Evolutionary conservation across 2,888 invertebrate genomes (phyloP).

Genomic region (Drosophila meridionalis): DNA sequence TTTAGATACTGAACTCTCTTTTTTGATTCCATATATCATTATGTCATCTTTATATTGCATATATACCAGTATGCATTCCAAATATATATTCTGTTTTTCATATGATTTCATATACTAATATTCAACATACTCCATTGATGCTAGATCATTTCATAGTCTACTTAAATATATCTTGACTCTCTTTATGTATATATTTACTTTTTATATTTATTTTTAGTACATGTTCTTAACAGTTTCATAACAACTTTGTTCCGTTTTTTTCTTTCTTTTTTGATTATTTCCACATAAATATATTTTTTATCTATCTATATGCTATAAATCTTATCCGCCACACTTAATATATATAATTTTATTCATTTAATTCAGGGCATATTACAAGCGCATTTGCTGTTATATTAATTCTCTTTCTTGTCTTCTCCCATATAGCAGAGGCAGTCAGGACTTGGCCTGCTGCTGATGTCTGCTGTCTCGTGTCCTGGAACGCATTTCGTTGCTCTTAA

Average conservation of each 20-base stretch:
- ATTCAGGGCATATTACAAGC: constrained; percentile 16
- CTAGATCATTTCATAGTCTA: background rate
- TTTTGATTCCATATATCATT: too few species aligned
- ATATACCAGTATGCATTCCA: too few species aligned
- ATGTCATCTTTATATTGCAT: too few species aligned
- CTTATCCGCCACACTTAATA: background rate
- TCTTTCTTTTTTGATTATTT: background rate
- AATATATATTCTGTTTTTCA: too few species aligned
- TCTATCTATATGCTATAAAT: background rate
- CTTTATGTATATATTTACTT: too few species aligned
- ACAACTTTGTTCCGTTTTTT: background rate
- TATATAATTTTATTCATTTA: constrained; percentile 13
- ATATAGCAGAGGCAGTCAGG: constrained; percentile 21
- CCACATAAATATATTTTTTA: background rate
- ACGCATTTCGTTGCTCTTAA: constrained; percentile 69
- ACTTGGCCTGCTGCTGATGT: constrained; percentile 11
- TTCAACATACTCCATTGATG: background rate
- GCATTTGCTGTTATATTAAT: constrained; percentile 33
- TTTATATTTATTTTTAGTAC: background rate
- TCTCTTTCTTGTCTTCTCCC: constrained; percentile 26
- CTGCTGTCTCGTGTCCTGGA: constrained; percentile 28
- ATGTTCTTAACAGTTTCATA: background rate
- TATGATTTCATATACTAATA: too few species aligned
- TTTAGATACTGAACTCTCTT: background rate
- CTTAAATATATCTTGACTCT: too few species aligned